Percentiles rank a stretch among this genome's conserved stretches.
Conservation (phyloP, 2,113 vertebrate species). For the Sterna hirundo region DNA sequence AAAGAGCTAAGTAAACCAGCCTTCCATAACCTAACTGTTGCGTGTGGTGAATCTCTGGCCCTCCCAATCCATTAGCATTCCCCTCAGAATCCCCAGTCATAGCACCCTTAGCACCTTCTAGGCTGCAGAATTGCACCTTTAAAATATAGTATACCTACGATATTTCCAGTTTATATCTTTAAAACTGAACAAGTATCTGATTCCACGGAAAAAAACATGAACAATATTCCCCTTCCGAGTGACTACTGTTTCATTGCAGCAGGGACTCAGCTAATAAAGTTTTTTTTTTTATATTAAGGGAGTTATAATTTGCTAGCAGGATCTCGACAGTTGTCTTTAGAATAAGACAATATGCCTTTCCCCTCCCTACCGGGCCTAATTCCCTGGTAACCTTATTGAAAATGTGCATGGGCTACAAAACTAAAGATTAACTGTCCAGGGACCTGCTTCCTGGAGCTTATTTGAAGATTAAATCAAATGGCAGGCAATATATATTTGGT, state of each 20-base stretch:
- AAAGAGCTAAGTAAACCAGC: not conserved
- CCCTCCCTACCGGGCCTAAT: constrained; percentile 69
- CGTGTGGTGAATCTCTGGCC: not conserved
- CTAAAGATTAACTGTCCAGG: constrained; percentile 80
- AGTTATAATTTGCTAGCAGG: constrained; percentile 65
- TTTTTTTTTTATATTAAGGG: constrained; percentile 55
- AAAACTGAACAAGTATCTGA: not conserved
- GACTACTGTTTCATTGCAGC: not conserved
- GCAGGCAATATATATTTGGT: constrained; percentile 77
- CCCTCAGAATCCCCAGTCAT: not conserved
- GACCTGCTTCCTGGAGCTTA: constrained; percentile 78
- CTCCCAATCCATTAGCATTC: not conserved
- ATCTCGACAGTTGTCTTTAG: constrained; percentile 58
- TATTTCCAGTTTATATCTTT: not conserved
- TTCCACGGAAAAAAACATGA: not conserved
- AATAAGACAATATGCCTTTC: constrained; percentile 69
- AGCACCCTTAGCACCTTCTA: not conserved
- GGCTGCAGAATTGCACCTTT: not conserved
- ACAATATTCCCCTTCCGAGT: not conserved
- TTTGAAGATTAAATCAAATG: constrained; percentile 85
- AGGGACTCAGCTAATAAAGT: constrained; percentile 42
- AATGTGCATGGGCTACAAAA: constrained; percentile 81
- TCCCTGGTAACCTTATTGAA: constrained; percentile 79
- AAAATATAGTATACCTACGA: not conserved
- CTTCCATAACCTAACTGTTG: not conserved